These are phyloP conservation scores for Pipa parva DNA, from an alignment of 2,113 vertebrate genomes.

Conservation along the genomic window DNA sequence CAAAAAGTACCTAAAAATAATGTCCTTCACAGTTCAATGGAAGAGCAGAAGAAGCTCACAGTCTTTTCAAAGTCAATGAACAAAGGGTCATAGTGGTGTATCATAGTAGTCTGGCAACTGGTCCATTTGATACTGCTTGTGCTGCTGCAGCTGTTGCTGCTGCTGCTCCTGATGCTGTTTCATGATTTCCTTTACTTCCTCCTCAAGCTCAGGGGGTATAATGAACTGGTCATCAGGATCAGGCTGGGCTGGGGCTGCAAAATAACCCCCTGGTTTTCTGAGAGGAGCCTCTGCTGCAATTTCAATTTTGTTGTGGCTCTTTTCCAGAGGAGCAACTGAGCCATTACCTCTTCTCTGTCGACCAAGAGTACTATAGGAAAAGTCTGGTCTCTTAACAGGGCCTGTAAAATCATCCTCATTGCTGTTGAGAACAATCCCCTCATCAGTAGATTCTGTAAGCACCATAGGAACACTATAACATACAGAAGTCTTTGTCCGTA, in stretches of 20 bases:
- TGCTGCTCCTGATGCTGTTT: constrained; percentile 89
- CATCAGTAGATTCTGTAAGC: constrained; percentile 70
- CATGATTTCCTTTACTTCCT: constrained; percentile 97
- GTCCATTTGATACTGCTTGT: constrained; percentile 68
- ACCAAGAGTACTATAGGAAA: constrained; percentile 56
- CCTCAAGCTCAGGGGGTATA: constrained; percentile 93
- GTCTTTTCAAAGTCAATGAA: constrained; percentile 9
- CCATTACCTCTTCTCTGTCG: constrained; percentile 78
- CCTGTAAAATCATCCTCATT: constrained; percentile 55
- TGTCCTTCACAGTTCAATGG: constrained; percentile 5
- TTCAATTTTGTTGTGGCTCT: constrained; percentile 93
- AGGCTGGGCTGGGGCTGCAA: constrained; percentile 88
- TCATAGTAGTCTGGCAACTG: constrained; percentile 82
- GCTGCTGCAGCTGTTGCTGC: constrained; percentile 67
- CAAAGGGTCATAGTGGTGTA: constrained; percentile 81
- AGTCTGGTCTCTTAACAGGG: constrained; percentile 52
- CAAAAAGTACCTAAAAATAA: constrained; percentile 36
- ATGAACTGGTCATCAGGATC: constrained; percentile 97
- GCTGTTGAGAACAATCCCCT: constrained; percentile 70
- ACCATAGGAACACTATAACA: constrained; percentile 55
- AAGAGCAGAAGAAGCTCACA: constrained; percentile 25
- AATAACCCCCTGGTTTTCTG: constrained; percentile 86
- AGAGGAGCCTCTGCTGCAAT: constrained; percentile 83
- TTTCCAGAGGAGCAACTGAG: constrained; percentile 84
- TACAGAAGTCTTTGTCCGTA: constrained; percentile 57